Evolutionary conservation across 2,888 invertebrate species (phyloP).

Genomic region (Trissonchulus latispiculum): DNA sequence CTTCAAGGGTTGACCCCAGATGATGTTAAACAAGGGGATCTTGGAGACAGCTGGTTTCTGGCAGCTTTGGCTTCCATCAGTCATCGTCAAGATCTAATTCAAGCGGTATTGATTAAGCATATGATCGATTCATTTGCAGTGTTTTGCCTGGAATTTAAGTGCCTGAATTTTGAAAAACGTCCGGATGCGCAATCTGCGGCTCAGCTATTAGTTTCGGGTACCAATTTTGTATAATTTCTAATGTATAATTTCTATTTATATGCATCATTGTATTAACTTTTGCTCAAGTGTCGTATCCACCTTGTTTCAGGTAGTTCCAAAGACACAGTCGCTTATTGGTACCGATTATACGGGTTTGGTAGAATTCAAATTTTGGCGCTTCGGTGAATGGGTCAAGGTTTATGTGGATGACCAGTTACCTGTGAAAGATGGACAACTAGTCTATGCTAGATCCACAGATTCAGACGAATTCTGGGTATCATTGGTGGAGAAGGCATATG

Average conservation of each 20-base stretch:
- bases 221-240: too few species aligned
- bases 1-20: conserved; percentile 46
- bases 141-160: too few species aligned
- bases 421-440: conserved; percentile 15
- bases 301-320: neutral
- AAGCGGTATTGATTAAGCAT: too few species aligned
- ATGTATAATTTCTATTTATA: too few species aligned
- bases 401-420: conserved; percentile 47
- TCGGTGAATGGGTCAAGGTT: conserved; percentile 47
- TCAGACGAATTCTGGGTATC: conserved; percentile 48
- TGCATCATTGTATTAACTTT: too few species aligned
- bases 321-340: conserved; percentile 28
- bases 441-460: conserved; percentile 45
- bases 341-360: conserved; percentile 45
- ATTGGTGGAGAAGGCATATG: conserved; percentile 48
- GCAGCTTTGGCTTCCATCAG: conserved; percentile 49
- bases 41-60: conserved; percentile 50
- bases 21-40: conserved; percentile 47
- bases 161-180: too few species aligned
- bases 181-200: too few species aligned
- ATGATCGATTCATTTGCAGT: too few species aligned
- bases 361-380: conserved; percentile 47
- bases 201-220: too few species aligned
- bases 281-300: too few species aligned
- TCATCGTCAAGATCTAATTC: conserved; percentile 44